Base-by-base conservation (phyloP, 2,797 vertebrate species). In the Philypnodon macrostomus region DNA sequence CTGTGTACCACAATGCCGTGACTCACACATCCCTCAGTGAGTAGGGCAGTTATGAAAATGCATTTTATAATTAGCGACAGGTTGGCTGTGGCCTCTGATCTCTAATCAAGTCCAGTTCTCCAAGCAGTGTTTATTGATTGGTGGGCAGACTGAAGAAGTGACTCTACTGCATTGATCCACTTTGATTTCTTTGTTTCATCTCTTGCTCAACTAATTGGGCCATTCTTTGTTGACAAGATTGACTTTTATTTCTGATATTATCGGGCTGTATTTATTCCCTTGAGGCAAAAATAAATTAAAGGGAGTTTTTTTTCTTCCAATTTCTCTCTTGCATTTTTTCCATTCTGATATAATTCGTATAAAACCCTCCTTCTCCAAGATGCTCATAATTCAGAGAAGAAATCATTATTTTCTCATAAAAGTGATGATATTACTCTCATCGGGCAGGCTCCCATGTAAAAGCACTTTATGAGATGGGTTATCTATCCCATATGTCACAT, bases 361-460 rank as follows among this genome's bases (percentile, higher is more conserved):
- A 71, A 80, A 83, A 48, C 59, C 47, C 49, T 58, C 64, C 53
- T 56, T 62, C 55, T 58, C 52, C 63, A 26, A 60, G 79, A 73
- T 47, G 79, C 75, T 87, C 85, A 83, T 87, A 88, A 86, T 85
- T 86, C 75, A 21, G 63, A 67, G 77, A 47, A 75, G 75, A 85
- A 90, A 90, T 90, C 84, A 90, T 89, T 89, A 88, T 83, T 88
- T 88, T 87, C 84, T 89, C 81, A 88, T 90, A 89, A 89, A 87
- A 60, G 77, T 80, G 77, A 87, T 84, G 75, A 85, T 85, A 89
- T 89, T 88, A 86, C 82, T 82, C 81, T 87, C 83, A 83, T 80
- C 79, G 58, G 68, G 72, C 63, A 41, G 73, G 57, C 62, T 46
- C 67, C n/a, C 56, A 80, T 73, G 73, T 82, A 85, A 85, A 79